Evolutionary conservation across 1,140 invertebrate genomes (phyloP).

Genomic region (Ostrea edulis): DNA sequence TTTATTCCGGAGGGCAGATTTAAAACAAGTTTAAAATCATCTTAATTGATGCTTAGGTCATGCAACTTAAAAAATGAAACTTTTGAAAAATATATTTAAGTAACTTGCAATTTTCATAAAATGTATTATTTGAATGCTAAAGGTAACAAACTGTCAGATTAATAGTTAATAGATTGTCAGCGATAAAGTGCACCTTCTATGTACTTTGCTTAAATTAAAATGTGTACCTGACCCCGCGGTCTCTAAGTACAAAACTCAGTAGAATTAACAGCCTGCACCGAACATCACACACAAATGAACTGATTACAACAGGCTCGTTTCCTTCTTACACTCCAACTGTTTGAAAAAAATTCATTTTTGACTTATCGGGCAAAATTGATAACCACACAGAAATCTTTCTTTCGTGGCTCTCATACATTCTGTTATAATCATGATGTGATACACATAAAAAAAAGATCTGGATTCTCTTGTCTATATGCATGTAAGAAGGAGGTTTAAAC

Average conservation of each 20-base stretch:
- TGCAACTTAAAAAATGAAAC: background rate
- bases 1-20: background rate
- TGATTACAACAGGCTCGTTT: no score
- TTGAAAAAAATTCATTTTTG: no score
- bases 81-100: background rate
- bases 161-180: conserved; percentile 4
- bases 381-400: no score
- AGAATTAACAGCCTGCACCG: background rate
- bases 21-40: background rate
- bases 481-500: no score
- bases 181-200: background rate
- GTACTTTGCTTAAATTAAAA: background rate
- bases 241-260: background rate
- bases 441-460: no score
- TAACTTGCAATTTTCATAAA: conserved; percentile 6
- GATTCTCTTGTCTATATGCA: no score
- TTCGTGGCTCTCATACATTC: no score
- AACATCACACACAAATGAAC: background rate
- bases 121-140: background rate
- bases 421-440: no score
- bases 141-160: background rate
- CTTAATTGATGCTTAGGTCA: background rate
- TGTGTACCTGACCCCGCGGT: background rate
- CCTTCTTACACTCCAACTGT: no score
- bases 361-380: no score